These are phyloP conservation scores for Nemoura dubitans DNA, from an alignment of 2,888 invertebrate species.

Conservation along the genomic window DNA sequence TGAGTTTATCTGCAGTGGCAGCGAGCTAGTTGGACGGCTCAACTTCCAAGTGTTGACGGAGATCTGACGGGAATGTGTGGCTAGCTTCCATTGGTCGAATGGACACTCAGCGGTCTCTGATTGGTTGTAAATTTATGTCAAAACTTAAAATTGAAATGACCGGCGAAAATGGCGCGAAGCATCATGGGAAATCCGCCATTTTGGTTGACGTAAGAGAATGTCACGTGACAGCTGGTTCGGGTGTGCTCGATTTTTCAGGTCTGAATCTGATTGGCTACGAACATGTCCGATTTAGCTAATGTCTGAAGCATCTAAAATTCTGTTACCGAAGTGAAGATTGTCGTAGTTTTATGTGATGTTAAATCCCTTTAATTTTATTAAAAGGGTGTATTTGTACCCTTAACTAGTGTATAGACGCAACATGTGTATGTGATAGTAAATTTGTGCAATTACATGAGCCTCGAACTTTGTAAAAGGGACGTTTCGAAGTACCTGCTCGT, in stretches of 20 bases:
- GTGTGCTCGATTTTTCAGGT: conserved; percentile 63
- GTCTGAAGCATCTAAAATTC: conserved; percentile 71
- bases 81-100: conserved; percentile 44
- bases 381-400: conserved; percentile 64
- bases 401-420: conserved; percentile 52
- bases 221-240: conserved; percentile 58
- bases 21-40: background rate
- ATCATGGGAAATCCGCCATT: conserved; percentile 52
- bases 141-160: background rate
- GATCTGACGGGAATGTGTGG: conserved; percentile 45
- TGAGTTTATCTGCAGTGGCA: conserved; percentile 20
- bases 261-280: conserved; percentile 65
- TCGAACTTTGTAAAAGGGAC: conserved; percentile 50
- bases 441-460: conserved; percentile 51
- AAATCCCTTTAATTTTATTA: conserved; percentile 66
- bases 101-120: conserved; percentile 35
- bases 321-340: conserved; percentile 70
- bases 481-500: conserved; percentile 51
- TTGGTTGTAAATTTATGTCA: conserved; percentile 41
- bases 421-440: conserved; percentile 55
- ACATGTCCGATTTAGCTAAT: conserved; percentile 73
- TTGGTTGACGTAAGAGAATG: conserved; percentile 53
- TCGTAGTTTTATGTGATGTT: conserved; percentile 62
- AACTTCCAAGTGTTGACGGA: conserved; percentile 25
- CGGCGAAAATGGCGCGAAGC: conserved; percentile 38